Conservation (phyloP, 2,797 vertebrate species). For the Balearica regulorum region DNA sequence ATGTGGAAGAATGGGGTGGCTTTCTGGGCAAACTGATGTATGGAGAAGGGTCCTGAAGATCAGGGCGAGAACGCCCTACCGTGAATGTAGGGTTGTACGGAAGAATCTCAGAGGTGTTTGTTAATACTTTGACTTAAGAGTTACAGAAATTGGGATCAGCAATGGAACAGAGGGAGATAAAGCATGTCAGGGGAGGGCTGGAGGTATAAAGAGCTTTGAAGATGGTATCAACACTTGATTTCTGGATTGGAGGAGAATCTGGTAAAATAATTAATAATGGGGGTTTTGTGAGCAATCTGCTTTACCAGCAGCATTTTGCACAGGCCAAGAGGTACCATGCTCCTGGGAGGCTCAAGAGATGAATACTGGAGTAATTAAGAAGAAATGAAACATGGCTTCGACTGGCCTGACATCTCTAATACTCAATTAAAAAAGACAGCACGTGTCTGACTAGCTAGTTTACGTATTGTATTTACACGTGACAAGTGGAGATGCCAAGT, state of each 20-base stretch:
- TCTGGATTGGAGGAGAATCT: not conserved
- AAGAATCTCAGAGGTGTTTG: not conserved
- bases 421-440: not conserved
- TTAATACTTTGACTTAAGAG: not conserved
- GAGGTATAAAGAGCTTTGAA: not conserved
- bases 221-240: not conserved
- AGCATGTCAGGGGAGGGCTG: not conserved
- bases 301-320: not conserved
- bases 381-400: not conserved
- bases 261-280: not conserved
- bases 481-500: not conserved
- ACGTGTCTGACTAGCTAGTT: not conserved
- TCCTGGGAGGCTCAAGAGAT: not conserved
- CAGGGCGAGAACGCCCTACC: not conserved
- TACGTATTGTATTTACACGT: rapidly evolving
- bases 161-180: not conserved
- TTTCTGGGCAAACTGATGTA: not conserved
- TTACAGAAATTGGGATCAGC: not conserved
- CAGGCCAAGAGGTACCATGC: not conserved
- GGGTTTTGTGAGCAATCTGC: not conserved
- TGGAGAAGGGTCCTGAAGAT: not conserved
- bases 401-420: not conserved
- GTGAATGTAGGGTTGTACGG: not conserved
- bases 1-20: not conserved
- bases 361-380: not conserved